phyloP scores from a whole-genome alignment of 1,140 invertebrate species.

The Drosophila lacteicornis region DNA sequence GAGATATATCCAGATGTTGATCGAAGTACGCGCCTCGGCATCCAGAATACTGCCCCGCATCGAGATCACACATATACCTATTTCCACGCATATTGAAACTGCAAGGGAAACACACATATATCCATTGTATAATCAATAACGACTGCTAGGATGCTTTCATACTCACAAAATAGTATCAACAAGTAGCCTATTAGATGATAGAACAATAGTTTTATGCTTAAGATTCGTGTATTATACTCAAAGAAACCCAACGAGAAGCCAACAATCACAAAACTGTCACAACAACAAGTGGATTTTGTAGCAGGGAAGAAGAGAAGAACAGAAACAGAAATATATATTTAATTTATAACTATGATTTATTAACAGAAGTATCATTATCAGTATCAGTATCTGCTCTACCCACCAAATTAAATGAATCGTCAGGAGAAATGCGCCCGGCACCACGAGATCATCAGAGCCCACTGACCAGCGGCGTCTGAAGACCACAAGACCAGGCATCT shows the following conservation, averaged over 20 bases:
- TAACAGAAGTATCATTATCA: not conserved
- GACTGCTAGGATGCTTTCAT: constrained; percentile 1
- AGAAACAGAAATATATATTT: constrained; percentile 13
- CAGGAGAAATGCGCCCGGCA: constrained; percentile 92
- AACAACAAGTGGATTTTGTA: constrained; percentile 1
- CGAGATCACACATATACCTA: constrained; percentile 90
- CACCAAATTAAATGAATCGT: constrained; percentile 92
- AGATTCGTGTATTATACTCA: constrained; percentile 87
- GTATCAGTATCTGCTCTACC: constrained; percentile 58
- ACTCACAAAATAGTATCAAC: constrained; percentile 86
- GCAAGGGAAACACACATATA: constrained; percentile 71
- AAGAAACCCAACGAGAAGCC: constrained; percentile 86
- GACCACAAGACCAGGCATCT: constrained; percentile 94
- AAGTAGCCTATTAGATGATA: constrained; percentile 91
- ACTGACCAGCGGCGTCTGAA: constrained; percentile 94
- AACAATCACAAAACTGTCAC: constrained; percentile 77
- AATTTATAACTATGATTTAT: not conserved
- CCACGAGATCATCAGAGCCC: constrained; percentile 95
- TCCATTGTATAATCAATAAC: not conserved
- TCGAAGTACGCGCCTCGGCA: constrained; percentile 89
- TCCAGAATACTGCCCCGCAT: constrained; percentile 94
- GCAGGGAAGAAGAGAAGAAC: constrained; percentile 14
- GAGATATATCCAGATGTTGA: constrained; percentile 93
- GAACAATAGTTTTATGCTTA: constrained; percentile 88
- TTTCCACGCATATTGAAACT: constrained; percentile 90